Conservation (phyloP, 1,140 invertebrate species). For the Temnothorax longispinosus region DNA sequence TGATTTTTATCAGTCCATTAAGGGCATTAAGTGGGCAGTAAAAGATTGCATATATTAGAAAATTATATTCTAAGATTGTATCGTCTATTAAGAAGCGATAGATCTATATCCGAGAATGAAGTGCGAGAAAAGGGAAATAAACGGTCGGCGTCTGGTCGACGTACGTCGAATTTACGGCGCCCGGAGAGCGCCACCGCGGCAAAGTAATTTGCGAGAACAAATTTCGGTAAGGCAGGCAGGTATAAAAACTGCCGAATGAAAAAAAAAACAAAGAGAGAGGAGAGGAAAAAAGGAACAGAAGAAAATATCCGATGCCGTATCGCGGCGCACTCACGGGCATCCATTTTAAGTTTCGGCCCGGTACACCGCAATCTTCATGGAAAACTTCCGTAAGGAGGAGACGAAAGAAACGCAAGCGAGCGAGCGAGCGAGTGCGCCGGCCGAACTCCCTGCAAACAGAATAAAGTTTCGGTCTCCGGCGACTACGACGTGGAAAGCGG, state of each 20-base stretch:
- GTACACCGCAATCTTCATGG: conserved; percentile 63
- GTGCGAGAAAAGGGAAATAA: neutral
- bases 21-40: neutral
- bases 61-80: neutral
- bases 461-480: conserved; percentile 63
- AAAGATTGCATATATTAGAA: neutral
- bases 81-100: neutral
- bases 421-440: conserved; percentile 9
- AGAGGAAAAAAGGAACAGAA: neutral
- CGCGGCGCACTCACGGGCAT: conserved; percentile 55
- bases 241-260: neutral
- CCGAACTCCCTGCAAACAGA: conserved; percentile 61
- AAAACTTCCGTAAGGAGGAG: conserved; percentile 59
- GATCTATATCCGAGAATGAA: neutral
- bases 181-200: neutral
- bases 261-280: neutral
- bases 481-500: conserved; percentile 12
- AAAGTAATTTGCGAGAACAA: conserved; percentile 58
- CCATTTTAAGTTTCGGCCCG: conserved; percentile 66
- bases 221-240: conserved; percentile 27
- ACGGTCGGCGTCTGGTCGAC: conserved; percentile 1
- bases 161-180: neutral
- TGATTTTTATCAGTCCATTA: neutral
- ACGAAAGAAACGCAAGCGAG: conserved; percentile 41
- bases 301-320: conserved; percentile 46